These are phyloP conservation scores for Phragmatobia fuliginosa DNA, from an alignment of 2,888 invertebrate species.

Conservation along the genomic window DNA sequence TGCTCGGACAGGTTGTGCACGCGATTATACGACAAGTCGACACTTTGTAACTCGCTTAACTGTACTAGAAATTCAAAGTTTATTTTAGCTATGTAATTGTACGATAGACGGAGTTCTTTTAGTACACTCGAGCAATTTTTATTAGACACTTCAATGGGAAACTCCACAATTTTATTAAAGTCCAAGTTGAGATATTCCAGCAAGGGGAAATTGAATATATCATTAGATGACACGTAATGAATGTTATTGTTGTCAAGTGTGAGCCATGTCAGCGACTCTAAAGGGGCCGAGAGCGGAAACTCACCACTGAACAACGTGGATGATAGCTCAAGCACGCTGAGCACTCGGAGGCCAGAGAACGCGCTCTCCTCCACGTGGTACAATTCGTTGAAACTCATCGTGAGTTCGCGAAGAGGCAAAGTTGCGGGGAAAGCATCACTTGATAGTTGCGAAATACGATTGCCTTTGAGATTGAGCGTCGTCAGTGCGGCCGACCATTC, in stretches of 20 bases:
- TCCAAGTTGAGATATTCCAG: conserved; percentile 93
- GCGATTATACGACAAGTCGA: conserved; percentile 91
- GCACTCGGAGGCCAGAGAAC: conserved; percentile 89
- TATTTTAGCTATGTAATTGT: conserved; percentile 90
- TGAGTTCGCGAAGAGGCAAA: conserved; percentile 92
- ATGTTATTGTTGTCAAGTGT: conserved; percentile 94
- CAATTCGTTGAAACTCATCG: conserved; percentile 94
- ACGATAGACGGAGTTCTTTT: conserved; percentile 92
- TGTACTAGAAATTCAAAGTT: conserved; percentile 89
- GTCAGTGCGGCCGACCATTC: conserved; percentile 91
- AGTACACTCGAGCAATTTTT: conserved; percentile 87
- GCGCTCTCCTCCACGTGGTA: conserved; percentile 89
- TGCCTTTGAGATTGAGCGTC: conserved; percentile 92
- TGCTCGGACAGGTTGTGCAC: conserved; percentile 87
- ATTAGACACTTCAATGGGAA: conserved; percentile 85
- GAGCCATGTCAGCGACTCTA: conserved; percentile 90
- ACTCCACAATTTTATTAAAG: conserved; percentile 90
- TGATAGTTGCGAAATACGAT: conserved; percentile 89
- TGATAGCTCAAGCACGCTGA: conserved; percentile 93
- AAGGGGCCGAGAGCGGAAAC: conserved; percentile 88
- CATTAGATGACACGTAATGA: conserved; percentile 84
- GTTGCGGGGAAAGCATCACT: conserved; percentile 89
- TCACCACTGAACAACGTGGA: conserved; percentile 91
- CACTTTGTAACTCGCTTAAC: conserved; percentile 89
- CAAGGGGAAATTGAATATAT: conserved; percentile 88